phyloP scores from a whole-genome alignment of 92 coral and sea anemone genomes.

The Paramuricea clavata region DNA sequence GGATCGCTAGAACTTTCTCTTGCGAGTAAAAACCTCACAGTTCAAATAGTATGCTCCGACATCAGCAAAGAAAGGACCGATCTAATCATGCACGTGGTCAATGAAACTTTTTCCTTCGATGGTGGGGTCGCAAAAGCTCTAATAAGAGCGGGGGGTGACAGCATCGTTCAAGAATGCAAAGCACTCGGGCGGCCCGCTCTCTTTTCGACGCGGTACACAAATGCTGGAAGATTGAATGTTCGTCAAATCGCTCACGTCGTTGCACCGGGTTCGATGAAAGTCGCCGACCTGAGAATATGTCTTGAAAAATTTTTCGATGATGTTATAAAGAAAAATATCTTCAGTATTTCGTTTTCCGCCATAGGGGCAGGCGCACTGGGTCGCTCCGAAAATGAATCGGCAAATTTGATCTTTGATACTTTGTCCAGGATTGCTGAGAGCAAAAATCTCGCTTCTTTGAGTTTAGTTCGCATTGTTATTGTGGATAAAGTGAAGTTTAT shows the following conservation, averaged over 20 bases:
- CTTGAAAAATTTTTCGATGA: slow-evolving; percentile 30
- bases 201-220: slow-evolving; percentile 41
- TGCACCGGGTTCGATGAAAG: slow-evolving; percentile 24
- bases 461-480: slow-evolving; percentile 8
- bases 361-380: slow-evolving; percentile 43
- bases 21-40: slow-evolving; percentile 6
- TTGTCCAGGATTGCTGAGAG: not conserved
- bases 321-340: slow-evolving; percentile 10
- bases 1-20: not conserved
- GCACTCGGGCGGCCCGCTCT: not conserved
- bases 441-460: not conserved
- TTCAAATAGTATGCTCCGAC: slow-evolving; percentile 50
- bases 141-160: slow-evolving; percentile 40
- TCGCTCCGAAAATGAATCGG: slow-evolving; percentile 27
- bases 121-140: slow-evolving; percentile 44
- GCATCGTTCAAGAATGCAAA: slow-evolving; percentile 30
- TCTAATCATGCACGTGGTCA: slow-evolving; percentile 42
- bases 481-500: not conserved
- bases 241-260: slow-evolving; percentile 42
- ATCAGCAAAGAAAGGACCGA: slow-evolving; percentile 55
- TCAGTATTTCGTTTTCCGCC: slow-evolving; percentile 47
- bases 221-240: slow-evolving; percentile 45
- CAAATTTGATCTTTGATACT: slow-evolving; percentile 35
- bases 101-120: slow-evolving; percentile 33
- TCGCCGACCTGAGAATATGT: slow-evolving; percentile 31